Evolutionary conservation across 2,888 invertebrate genomes (phyloP).

Genomic region (Panorpa germanica): DNA sequence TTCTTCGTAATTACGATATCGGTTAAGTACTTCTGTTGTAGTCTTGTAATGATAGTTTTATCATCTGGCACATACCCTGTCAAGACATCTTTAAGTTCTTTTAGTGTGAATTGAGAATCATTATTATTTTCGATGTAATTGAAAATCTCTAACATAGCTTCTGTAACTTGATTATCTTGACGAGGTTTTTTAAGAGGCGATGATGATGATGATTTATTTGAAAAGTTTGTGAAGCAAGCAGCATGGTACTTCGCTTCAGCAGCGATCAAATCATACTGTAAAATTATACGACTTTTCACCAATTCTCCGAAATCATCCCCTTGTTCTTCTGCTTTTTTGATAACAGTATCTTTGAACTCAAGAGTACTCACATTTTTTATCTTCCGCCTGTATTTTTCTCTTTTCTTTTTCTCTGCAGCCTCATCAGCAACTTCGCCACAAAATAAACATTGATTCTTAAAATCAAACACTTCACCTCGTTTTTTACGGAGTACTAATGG

Average conservation of each 20-base stretch:
- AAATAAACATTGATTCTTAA: slow-evolving; percentile 18
- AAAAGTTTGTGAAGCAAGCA: slow-evolving; percentile 19
- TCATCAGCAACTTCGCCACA: slow-evolving; percentile 19
- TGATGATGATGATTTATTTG: slow-evolving; percentile 16
- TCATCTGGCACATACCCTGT: too few relatives aligned
- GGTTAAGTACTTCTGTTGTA: too few relatives aligned
- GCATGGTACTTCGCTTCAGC: slow-evolving; percentile 20
- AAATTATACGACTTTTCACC: slow-evolving; percentile 16
- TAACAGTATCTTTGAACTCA: slow-evolving; percentile 18
- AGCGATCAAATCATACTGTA: slow-evolving; percentile 16
- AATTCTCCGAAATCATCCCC: slow-evolving; percentile 17
- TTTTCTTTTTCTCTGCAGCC: slow-evolving; percentile 17
- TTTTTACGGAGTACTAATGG: too few relatives aligned
- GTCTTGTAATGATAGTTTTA: too few relatives aligned
- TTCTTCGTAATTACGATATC: too few relatives aligned
- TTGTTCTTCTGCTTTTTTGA: slow-evolving; percentile 19
- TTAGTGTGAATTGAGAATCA: slow-evolving; percentile 21
- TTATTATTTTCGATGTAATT: slow-evolving; percentile 19
- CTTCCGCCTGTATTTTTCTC: slow-evolving; percentile 17
- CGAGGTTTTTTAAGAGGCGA: slow-evolving; percentile 16
- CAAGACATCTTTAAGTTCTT: too few relatives aligned
- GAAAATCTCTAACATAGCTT: slow-evolving; percentile 20
- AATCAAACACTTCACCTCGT: too few relatives aligned
- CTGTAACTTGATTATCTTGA: slow-evolving; percentile 19
- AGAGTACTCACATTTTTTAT: slow-evolving; percentile 18